Evolutionary conservation across 2,113 vertebrate species (phyloP), one percentile per base, ranked within the genome.

Genomic region (Mystacornis crossleyi): DNA sequence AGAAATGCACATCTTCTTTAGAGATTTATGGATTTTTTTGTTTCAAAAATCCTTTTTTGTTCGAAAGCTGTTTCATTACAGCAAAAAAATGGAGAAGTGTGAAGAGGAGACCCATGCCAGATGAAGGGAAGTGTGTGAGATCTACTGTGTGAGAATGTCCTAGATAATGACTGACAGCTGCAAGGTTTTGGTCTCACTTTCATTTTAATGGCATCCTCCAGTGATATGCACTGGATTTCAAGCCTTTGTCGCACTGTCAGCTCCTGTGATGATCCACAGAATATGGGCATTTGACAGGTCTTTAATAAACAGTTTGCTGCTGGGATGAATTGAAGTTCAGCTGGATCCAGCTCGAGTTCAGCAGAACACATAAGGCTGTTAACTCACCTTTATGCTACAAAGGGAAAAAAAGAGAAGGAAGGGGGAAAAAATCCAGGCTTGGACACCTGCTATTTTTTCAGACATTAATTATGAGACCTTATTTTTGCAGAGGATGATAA

Each of bases 141-240:
- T 90, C 75, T 89, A 31, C 91, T 91, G 57, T 91, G 80, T 89
- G 65, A 95, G 86, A 95, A 95, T 97, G 95, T 95, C 97, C 94
- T 95, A 95, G 92, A 97, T 95, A 97, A 97, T 95, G 97, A 96
- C 90, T 95, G 90, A 92, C 92, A 93, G 93, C 93, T 93, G 94
- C 0, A 26, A 96, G 96, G 81, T 93, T 97, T 96, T 85, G 85
- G 82, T 94, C 92, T 90, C 64, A 64, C 94, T 95, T 97, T 97
- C 94, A 91, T 97, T 97, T 97, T 97, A 97, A 96, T 96, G 93
- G 92, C 72, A 91, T 95, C 94, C 95, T 95, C 86, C 88, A 96
- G 96, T 89, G 91, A 94, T 90, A 79, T 88, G 88, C 70, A 96
- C 90, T 92, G 92, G 96, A 97, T 96, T 96, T 93, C 77, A 90